These are phyloP conservation scores for Nesidiocoris tenuis DNA, from an alignment of 2,888 invertebrate genomes.

Conservation along the genomic window DNA sequence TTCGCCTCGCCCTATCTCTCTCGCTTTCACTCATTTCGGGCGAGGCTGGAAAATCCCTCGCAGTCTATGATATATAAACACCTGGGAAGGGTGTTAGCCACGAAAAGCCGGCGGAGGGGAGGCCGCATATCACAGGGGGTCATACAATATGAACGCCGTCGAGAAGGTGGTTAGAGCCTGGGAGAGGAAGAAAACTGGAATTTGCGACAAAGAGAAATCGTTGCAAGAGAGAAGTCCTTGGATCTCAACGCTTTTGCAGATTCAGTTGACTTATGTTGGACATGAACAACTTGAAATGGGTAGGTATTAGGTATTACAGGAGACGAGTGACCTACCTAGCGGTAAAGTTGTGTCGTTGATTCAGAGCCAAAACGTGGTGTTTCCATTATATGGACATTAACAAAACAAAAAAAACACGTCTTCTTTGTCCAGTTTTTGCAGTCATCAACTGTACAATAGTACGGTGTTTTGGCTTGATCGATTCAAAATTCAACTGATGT, in stretches of 20 bases:
- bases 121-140: conserved; percentile 36
- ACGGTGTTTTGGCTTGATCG: too few species aligned
- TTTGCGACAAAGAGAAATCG: not conserved
- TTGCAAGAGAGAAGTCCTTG: not conserved
- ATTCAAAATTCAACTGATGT: too few species aligned
- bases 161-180: conserved; percentile 6
- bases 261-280: too few species aligned
- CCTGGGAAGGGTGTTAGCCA: conserved; percentile 1
- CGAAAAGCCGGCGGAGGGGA: not conserved
- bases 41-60: not conserved
- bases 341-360: too few species aligned
- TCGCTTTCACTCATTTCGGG: not conserved
- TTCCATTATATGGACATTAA: too few species aligned
- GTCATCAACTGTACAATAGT: too few species aligned
- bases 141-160: conserved; percentile 40
- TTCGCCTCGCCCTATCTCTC: not conserved
- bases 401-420: too few species aligned
- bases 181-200: not conserved
- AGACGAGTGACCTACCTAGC: too few species aligned
- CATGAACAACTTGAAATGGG: too few species aligned
- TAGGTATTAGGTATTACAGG: too few species aligned
- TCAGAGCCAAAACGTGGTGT: too few species aligned
- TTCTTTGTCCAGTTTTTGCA: too few species aligned
- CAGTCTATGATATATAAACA: conserved; percentile 19
- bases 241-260: not conserved